A percentile compares a stretch with the other conserved stretches of the same genome.
These are phyloP conservation scores for Aeoliscus strigatus DNA, from an alignment of 2,797 vertebrate genomes.

Conservation along the genomic window DNA sequence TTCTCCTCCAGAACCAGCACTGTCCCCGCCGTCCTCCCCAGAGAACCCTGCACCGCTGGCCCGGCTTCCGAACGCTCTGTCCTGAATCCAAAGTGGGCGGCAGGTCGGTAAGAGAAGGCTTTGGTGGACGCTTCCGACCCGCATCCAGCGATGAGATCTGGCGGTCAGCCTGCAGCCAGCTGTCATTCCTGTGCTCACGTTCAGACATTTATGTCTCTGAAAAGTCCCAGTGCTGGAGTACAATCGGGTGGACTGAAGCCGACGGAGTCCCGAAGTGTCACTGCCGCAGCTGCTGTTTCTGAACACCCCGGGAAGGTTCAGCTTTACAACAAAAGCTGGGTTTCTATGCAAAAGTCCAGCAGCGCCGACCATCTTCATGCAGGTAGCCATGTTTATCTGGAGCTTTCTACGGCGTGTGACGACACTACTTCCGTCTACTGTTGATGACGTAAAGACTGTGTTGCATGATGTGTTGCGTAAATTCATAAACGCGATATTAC, in stretches of 20 bases:
- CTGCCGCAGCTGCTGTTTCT: conserved; percentile 7
- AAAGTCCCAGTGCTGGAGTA: conserved; percentile 20
- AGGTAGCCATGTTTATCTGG: conserved; percentile 77
- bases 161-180: conserved; percentile 17
- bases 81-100: conserved; percentile 10
- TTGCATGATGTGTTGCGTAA: conserved; percentile 7
- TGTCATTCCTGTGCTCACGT: conserved; percentile 14
- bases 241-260: conserved; percentile 8
- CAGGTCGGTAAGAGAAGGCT: background rate
- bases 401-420: conserved; percentile 39
- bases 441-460: conserved; percentile 32
- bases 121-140: conserved; percentile 25
- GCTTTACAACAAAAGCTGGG: background rate
- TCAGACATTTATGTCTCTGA: conserved; percentile 1
- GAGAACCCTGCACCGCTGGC: conserved; percentile 60
- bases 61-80: conserved; percentile 64
- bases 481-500: no score
- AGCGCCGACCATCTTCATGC: conserved; percentile 66
- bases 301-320: conserved; percentile 15
- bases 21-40: conserved; percentile 71
- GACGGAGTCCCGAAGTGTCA: background rate
- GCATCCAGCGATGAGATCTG: conserved; percentile 41
- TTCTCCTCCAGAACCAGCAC: conserved; percentile 67
- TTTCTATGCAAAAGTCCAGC: conserved; percentile 38
- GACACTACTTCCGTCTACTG: conserved; percentile 29